Evolutionary conservation across 2,888 invertebrate genomes (phyloP), one percentile per base, ranked within the genome.

Genomic region (Tetranychus piercei): DNA sequence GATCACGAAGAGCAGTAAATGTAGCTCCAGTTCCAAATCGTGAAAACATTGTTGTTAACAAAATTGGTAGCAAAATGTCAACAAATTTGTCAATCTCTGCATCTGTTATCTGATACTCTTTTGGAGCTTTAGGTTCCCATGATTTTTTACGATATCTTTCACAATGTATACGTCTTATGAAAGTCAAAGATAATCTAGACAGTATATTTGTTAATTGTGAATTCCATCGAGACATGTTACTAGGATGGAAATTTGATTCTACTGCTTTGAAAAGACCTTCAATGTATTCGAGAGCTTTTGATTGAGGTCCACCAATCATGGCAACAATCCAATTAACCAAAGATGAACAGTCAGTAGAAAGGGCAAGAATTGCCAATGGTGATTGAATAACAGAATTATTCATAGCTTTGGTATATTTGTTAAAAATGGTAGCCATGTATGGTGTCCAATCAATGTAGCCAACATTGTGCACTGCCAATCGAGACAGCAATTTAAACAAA

Each of bases 371-470:
- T 74, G 94, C 84, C 69, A 23, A 23, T 5, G 69, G 69, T 11
- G 34, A 23, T 23, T 23, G 22, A 69, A 11, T 69, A 69, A 23
- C 69, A 11, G 34, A 23, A 20, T 23, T 23, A 22, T 69, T 69
- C 34, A 69, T 23, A 5, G 34, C 69, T 69, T 69, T 20, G 22
- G 34, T 69, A 44, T 84, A 79, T 55, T 82, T 81, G 87, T 89
- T 81, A 34, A 77, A 77, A 71, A 76, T 76, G n/a, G 72, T 79
- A n/a, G 92, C 88, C 74, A 92, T 86, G 80, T 92, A 86, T 0
- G 90, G 90, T 77, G 88, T 88, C 94, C 94, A 95, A 81, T 95
- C 88, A 70, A 94, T 88, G 74, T 88, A 87, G 0, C 94, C 93
- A 74, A 90, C 88, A 82, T 89, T 91, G 79, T 86, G 84, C 79